Base-by-base conservation (phyloP, 2,888 invertebrate genomes). In the Gymnosoma rotundatum region DNA sequence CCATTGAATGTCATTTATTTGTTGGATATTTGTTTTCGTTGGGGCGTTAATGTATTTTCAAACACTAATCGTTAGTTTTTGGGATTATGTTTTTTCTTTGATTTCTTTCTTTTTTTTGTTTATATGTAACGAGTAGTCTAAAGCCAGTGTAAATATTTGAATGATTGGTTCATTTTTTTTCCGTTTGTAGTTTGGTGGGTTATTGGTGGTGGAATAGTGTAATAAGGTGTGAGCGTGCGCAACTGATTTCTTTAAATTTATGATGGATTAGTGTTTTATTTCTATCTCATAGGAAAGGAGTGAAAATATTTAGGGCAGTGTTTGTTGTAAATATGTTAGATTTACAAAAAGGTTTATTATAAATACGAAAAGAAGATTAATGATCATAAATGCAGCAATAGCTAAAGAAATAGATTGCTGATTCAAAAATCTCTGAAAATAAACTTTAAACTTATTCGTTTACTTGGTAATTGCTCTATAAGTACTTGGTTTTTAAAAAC, bases 21-120 rank as follows among this genome's bases (percentile, higher is more conserved):
- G 36, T 12, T 50, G 58, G 20, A 7, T 67, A 42, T 75, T 38
- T 56, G 48, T 52, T 70, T 84, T 74, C 74, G 58, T 81, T 78
- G 78, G 74, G 81, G 81, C 84, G 84, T 84, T 84, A 84, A 84
- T 84, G 81, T 48, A 78, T 84, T 84, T 83, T 56, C 64, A 18
- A 70, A 66, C 32, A 75, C 81, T 75, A 73, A 79, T 79, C 79
- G 60, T 60, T 60, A 58, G 9, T 52, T 7, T 56, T 78, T 42
- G 21, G 50, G 60, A 50, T 25, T 54, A 56, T 56, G 8, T 25
- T 63, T 52, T 38, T 36, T 67, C 58, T 5, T 42, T 20, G 5
- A 50, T 14, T 52, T n/a, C 0, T 54, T 73, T 61, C 1, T 38
- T 50, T 60, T 52, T 42, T 42, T 42, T 10, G 42, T 42, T 12